A percentile compares a stretch with the other conserved stretches of the same genome.
phyloP scores from a whole-genome alignment of 2,113 vertebrate species.

The Melospiza melodia region DNA sequence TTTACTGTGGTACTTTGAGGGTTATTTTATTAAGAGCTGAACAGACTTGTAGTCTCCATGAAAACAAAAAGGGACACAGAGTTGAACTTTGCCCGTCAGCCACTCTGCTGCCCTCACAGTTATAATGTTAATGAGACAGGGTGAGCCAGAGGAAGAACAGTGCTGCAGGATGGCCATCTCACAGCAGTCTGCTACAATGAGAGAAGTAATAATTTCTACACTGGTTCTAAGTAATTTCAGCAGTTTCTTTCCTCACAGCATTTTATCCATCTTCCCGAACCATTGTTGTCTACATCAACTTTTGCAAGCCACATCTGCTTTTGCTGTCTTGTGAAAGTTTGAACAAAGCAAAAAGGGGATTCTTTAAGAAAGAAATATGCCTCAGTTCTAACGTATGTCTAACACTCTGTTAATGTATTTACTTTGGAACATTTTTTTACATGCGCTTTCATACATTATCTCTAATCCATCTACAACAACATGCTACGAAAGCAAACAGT shows the following conservation, averaged over 20 bases:
- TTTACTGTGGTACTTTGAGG: slow-evolving; percentile 11
- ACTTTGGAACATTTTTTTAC: slow-evolving; percentile 9
- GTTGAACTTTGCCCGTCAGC: neutral
- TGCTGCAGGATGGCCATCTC: neutral
- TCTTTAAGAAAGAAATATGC: neutral
- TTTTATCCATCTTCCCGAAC: neutral
- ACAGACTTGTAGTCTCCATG: slow-evolving; percentile 18
- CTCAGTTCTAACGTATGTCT: neutral
- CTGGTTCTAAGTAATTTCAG: neutral
- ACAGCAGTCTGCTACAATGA: neutral
- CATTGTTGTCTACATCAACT: neutral
- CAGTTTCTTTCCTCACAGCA: neutral
- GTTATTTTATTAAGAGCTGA: slow-evolving; percentile 29
- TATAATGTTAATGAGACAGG: slow-evolving; percentile 25
- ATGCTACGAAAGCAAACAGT: neutral
- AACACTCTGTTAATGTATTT: slow-evolving; percentile 2
- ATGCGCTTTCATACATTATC: neutral
- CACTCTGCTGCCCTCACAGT: neutral
- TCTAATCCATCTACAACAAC: neutral
- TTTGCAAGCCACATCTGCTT: neutral
- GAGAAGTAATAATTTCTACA: neutral
- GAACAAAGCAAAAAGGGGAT: neutral
- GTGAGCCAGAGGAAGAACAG: slow-evolving; percentile 34
- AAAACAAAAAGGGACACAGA: neutral
- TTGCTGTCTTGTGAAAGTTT: neutral